A percentile compares a stretch with the other conserved stretches of the same genome.
Evolutionary conservation across 2,113 vertebrate genomes (phyloP).

Genomic region (Myotis lucifugus): DNA sequence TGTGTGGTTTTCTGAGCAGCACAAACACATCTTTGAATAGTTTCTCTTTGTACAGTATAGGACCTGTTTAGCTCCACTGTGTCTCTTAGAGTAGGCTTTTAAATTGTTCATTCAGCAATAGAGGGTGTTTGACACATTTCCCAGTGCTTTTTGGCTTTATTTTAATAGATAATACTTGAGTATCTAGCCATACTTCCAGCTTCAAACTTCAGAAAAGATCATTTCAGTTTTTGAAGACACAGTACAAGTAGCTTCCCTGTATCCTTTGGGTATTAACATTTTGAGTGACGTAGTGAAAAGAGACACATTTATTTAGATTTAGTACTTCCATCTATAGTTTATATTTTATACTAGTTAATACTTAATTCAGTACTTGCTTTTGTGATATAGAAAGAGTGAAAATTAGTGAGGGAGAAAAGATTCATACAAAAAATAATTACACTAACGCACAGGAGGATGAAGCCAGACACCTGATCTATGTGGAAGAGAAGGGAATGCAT

Average conservation of each 20-base stretch:
- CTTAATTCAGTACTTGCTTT: neutral
- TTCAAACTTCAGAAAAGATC: neutral
- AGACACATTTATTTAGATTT: conserved; percentile 7
- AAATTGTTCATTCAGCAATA: neutral
- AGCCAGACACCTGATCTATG: neutral
- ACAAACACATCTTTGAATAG: conserved; percentile 66
- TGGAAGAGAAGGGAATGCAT: neutral
- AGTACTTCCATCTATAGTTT: neutral
- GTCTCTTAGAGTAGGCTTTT: neutral
- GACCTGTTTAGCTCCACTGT: conserved; percentile 39
- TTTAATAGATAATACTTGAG: neutral
- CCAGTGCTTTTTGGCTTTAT: neutral
- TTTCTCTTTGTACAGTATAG: conserved; percentile 1
- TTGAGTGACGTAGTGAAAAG: neutral
- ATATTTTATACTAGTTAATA: conserved; percentile 12
- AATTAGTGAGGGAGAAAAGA: neutral
- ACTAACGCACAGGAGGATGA: neutral
- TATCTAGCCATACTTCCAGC: neutral
- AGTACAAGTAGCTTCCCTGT: neutral
- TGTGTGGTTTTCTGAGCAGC: conserved; percentile 38
- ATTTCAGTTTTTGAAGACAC: conserved; percentile 32
- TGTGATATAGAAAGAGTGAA: neutral
- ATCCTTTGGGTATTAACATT: neutral
- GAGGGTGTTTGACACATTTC: neutral
- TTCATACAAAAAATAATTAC: neutral